A percentile compares a stretch with the other conserved stretches of the same genome.
Evolutionary conservation across 30 jellyfish, hydroid and myxozoan species (phyloP).

Genomic region (Clytia hemisphaerica): DNA sequence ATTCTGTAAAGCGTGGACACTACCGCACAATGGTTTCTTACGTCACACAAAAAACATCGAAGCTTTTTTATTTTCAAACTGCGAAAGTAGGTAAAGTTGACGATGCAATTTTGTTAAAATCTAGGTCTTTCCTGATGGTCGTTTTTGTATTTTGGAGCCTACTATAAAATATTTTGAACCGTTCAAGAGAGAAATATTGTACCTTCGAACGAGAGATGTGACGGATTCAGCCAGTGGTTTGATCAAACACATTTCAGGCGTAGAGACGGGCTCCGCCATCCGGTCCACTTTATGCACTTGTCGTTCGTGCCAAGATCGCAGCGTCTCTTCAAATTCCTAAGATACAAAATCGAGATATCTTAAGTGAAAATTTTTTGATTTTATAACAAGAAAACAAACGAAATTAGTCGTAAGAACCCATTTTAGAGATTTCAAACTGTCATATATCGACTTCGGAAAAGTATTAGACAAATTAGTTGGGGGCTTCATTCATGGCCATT

Average conservation of each 20-base stretch:
- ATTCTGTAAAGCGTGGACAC: not conserved
- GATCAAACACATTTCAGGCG: constrained; percentile 52
- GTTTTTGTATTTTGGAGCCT: too few species aligned
- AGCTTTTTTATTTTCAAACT: not conserved
- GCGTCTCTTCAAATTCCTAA: constrained; percentile 93
- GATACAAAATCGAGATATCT: not conserved
- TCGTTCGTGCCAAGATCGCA: constrained; percentile 97
- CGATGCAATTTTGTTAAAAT: not conserved
- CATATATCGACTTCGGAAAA: not conserved
- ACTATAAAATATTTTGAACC: too few species aligned
- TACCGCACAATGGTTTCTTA: not conserved
- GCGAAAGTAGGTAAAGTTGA: not conserved
- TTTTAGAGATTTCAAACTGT: too few species aligned
- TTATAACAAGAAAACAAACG: too few species aligned
- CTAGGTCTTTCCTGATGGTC: too few species aligned
- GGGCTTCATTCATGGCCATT: not conserved
- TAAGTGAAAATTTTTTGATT: too few species aligned
- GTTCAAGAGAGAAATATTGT: not conserved
- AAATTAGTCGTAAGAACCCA: too few species aligned
- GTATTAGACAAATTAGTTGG: not conserved
- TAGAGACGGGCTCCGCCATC: constrained; percentile 46
- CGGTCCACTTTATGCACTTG: constrained; percentile 61
- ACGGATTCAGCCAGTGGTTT: constrained; percentile 54
- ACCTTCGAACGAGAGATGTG: constrained; percentile 85
- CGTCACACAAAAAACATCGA: not conserved